Evolutionary conservation across 2,113 vertebrate species (phyloP).

Genomic region (Steatornis caripensis): DNA sequence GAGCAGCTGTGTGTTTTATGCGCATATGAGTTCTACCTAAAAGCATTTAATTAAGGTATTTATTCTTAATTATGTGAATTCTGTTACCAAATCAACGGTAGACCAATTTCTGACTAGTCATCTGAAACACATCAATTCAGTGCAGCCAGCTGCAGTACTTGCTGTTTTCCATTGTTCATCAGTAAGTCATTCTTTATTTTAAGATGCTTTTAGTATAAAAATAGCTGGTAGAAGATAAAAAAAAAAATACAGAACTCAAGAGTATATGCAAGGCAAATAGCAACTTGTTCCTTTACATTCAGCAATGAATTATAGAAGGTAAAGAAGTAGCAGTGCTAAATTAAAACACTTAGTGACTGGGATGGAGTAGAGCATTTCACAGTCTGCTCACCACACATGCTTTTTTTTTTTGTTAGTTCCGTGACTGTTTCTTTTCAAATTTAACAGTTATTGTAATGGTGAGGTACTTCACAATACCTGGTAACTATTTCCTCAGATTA

Average conservation of each 20-base stretch:
- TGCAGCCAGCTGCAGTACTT: neutral
- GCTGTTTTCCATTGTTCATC: neutral
- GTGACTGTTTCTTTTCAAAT: neutral
- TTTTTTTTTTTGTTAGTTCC: neutral
- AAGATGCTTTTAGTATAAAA: neutral
- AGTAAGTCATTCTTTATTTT: neutral
- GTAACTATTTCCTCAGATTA: neutral
- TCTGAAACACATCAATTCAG: neutral
- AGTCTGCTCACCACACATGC: neutral
- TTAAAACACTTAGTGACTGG: neutral
- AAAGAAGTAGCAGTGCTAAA: neutral
- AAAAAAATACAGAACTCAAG: neutral
- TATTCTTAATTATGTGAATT: neutral
- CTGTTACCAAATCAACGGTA: neutral
- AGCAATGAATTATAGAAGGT: neutral
- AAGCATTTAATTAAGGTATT: neutral
- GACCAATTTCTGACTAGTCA: neutral
- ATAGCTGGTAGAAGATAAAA: neutral
- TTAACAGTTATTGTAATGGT: neutral
- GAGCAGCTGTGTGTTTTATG: neutral
- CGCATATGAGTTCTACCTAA: neutral
- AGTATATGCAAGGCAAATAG: neutral
- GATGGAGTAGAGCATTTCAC: neutral
- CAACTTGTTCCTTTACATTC: neutral
- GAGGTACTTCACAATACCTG: neutral